These are phyloP conservation scores for Sarcophaga bullata DNA, from an alignment of 1,140 invertebrate genomes.

Conservation along the genomic window DNA sequence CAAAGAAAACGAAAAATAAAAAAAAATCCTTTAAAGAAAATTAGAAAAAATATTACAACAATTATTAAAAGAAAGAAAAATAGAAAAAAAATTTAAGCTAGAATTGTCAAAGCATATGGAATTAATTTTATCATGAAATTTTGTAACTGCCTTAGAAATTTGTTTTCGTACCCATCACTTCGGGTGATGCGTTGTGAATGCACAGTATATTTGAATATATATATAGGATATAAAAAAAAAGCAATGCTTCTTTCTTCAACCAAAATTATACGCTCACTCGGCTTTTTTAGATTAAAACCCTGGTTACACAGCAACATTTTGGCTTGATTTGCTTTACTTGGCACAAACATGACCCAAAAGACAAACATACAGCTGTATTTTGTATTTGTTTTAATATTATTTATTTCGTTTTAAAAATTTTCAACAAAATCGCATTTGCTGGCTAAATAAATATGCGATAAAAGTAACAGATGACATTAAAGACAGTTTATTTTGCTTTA, in stretches of 20 bases:
- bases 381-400: constrained; percentile 29
- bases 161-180: neutral
- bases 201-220: neutral
- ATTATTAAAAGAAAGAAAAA: too few relatives aligned
- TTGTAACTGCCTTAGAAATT: neutral
- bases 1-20: too few relatives aligned
- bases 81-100: too few relatives aligned
- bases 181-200: neutral
- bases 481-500: too few relatives aligned
- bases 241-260: neutral
- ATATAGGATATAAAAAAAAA: too few relatives aligned
- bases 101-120: too few relatives aligned
- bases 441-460: constrained; percentile 38
- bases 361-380: constrained; percentile 29
- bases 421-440: constrained; percentile 34
- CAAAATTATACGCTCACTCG: neutral
- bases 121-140: too few relatives aligned
- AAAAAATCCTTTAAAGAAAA: too few relatives aligned
- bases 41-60: too few relatives aligned
- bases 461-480: neutral
- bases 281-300: constrained; percentile 4
- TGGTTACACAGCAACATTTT: constrained; percentile 17
- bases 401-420: neutral
- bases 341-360: constrained; percentile 31
- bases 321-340: constrained; percentile 36